Base-by-base conservation (phyloP, 1,140 invertebrate species). In the Drosophila jambulina region DNA sequence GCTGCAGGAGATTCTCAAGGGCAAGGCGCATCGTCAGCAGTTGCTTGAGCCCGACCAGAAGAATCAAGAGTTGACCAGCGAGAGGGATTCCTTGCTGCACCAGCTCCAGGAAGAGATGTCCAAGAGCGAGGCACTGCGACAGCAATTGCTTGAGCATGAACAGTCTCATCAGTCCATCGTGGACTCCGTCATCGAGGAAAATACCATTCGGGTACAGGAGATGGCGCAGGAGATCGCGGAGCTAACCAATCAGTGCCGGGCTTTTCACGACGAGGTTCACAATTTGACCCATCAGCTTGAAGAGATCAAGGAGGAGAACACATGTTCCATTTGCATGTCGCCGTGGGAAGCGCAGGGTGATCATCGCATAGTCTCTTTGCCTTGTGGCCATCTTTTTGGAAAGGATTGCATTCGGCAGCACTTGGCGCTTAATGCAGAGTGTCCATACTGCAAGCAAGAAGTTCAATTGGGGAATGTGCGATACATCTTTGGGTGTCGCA, bases 331-430 rank as follows among this genome's bases (percentile, higher is more conserved):
- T 7, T 72, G 70, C 40, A 4, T 32, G 1, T 19, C 36, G 21
- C 23, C 46, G 4, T 72, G 56, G 45, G 46, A 25, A 6, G 9
- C 46, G 2, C 4, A 29, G 1, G 68, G 70, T 3, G 2, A 13
- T 8, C 56, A 74, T 42, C 67, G 70, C 2, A 2, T 61, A n/a
- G 46, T 61, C 10, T 53, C 67, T 5, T 10, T 74, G 7, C 9
- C 3, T 21, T 74, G 70, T 23, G 70, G 70, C 2, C 70, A 74
- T 32, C 19, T 74, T 0, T 74, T 74, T 27, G 70, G 70, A 1
- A 15, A 61, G 6, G 8, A 4, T 0, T 74, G 70, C n/a, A 6
- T 54, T 5, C 10, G 6, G 12, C 1, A 2, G 0, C 4, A 34
- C 2, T 4, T 34, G 27, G 1, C 0, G 3, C 5, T 0, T 4